These are phyloP conservation scores for Oceanodroma leucorhoa DNA, from an alignment of 2,797 vertebrate genomes.

Conservation along the genomic window DNA sequence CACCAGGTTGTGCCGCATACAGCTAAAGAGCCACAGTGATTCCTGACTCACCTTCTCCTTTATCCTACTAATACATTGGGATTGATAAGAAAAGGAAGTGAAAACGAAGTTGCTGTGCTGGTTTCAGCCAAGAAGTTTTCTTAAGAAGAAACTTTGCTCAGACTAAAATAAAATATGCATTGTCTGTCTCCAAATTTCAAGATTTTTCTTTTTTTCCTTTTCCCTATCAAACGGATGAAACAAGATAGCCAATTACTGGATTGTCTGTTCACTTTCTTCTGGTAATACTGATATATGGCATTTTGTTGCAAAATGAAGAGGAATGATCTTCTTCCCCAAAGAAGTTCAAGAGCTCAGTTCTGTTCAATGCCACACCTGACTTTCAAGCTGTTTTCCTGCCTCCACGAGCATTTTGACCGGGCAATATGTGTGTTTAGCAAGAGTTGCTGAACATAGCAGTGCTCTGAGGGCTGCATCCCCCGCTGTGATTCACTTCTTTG, in stretches of 20 bases:
- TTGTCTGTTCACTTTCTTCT: neutral
- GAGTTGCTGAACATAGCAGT: neutral
- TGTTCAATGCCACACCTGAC: neutral
- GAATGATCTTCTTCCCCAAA: neutral
- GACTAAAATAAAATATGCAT: neutral
- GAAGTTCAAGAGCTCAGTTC: neutral
- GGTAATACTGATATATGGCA: neutral
- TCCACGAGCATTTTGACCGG: neutral
- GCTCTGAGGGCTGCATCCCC: neutral
- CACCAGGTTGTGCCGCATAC: neutral
- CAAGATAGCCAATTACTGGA: neutral
- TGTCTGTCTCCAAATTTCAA: neutral
- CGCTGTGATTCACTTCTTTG: neutral
- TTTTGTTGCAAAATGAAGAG: neutral
- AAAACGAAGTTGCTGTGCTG: neutral
- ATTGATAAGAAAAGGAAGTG: neutral
- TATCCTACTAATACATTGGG: neutral
- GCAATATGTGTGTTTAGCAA: fast-evolving
- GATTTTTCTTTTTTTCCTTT: neutral
- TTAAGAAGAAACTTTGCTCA: neutral
- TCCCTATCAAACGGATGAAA: neutral
- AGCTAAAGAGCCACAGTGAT: neutral
- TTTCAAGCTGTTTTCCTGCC: neutral
- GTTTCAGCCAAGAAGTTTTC: neutral
- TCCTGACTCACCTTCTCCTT: neutral